phyloP scores from a whole-genome alignment of 2,888 invertebrate species.

The Hydrotaea diabolus region DNA sequence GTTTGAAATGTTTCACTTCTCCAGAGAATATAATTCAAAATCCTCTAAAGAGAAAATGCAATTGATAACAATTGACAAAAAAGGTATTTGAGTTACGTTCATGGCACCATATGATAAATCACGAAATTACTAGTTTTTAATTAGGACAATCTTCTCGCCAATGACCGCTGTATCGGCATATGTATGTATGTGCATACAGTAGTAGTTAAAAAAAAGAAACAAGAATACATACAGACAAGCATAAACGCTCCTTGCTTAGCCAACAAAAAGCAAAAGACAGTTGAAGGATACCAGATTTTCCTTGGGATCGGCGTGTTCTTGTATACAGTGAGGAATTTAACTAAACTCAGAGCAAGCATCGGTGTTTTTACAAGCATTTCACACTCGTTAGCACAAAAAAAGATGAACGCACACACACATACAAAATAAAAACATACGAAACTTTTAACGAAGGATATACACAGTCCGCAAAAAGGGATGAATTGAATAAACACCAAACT shows the following conservation, averaged over 20 bases:
- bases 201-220: too few relatives aligned
- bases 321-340: conserved; percentile 18
- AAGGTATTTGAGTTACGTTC: too few relatives aligned
- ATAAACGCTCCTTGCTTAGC: background rate
- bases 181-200: too few relatives aligned
- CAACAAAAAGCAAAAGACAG: conserved; percentile 17
- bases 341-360: conserved; percentile 22
- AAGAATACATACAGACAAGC: background rate
- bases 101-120: too few relatives aligned
- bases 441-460: conserved; percentile 59
- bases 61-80: too few relatives aligned
- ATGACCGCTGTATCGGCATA: too few relatives aligned
- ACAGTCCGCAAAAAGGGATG: background rate
- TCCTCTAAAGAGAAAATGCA: too few relatives aligned
- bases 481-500: conserved; percentile 49
- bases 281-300: conserved; percentile 26
- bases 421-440: conserved; percentile 47
- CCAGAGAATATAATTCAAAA: too few relatives aligned
- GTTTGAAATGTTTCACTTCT: too few relatives aligned
- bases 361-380: conserved; percentile 38
- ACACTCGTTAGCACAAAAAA: conserved; percentile 53
- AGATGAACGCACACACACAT: conserved; percentile 51
- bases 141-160: too few relatives aligned
- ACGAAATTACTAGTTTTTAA: too few relatives aligned
- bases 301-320: background rate